Evolutionary conservation across 2,113 vertebrate species (phyloP).

Genomic region (Lagopus muta): DNA sequence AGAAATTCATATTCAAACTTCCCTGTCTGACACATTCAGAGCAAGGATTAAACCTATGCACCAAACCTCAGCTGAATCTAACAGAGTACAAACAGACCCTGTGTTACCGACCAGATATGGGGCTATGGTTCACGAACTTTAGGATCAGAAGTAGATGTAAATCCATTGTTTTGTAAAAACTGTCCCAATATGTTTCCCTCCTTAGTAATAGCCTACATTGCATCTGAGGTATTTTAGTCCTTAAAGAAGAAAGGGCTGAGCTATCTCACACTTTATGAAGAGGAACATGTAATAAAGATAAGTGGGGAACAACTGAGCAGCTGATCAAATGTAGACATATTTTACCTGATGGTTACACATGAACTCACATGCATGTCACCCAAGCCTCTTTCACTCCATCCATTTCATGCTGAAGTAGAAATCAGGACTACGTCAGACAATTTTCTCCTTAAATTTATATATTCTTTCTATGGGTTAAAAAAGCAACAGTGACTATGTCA

Average conservation of each 20-base stretch:
- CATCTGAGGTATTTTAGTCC: neutral
- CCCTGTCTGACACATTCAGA: neutral
- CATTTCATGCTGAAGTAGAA: neutral
- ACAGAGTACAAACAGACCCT: neutral
- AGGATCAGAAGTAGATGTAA: neutral
- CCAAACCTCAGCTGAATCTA: neutral
- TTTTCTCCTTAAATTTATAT: neutral
- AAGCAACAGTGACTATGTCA: neutral
- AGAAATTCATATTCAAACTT: neutral
- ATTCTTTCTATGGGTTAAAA: neutral
- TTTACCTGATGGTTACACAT: neutral
- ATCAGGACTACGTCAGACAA: neutral
- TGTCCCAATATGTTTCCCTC: neutral
- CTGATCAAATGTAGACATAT: neutral
- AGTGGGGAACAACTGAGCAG: neutral
- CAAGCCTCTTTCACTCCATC: neutral
- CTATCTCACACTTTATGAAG: accelerated
- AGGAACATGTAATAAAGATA: neutral
- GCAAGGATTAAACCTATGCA: neutral
- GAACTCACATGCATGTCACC: neutral
- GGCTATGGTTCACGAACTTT: neutral
- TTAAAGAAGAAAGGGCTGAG: neutral
- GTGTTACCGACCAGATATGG: neutral
- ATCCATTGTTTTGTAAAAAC: neutral
- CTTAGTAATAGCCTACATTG: neutral